These are phyloP conservation scores for Selene dorsalis DNA, from an alignment of 2,797 vertebrate species.

Conservation along the genomic window DNA sequence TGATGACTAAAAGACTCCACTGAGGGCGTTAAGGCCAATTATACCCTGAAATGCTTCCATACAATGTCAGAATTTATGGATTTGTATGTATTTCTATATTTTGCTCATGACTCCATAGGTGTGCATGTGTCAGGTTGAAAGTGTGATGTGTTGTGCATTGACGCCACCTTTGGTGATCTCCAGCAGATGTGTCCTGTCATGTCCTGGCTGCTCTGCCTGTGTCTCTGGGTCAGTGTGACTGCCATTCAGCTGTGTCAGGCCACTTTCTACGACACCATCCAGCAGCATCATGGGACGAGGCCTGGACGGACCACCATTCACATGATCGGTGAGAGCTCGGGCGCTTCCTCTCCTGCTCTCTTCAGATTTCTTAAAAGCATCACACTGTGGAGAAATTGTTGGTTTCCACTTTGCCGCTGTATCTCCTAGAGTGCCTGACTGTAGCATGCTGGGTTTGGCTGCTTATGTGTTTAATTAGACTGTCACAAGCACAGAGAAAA, in stretches of 20 bases:
- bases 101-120: slow-evolving; percentile 11
- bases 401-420: not conserved
- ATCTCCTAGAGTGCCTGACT: not conserved
- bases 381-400: not conserved
- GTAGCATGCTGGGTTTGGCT: slow-evolving; percentile 23
- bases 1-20: slow-evolving; percentile 64
- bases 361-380: not conserved
- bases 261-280: slow-evolving; percentile 95
- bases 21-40: slow-evolving; percentile 51
- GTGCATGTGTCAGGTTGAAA: slow-evolving; percentile 40
- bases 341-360: slow-evolving; percentile 1
- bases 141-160: slow-evolving; percentile 54
- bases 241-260: slow-evolving; percentile 95
- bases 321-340: slow-evolving; percentile 82
- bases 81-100: slow-evolving; percentile 21
- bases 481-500: slow-evolving; percentile 36
- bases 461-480: slow-evolving; percentile 43
- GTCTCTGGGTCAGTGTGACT: slow-evolving; percentile 96
- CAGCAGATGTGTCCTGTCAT: slow-evolving; percentile 92
- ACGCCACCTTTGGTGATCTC: slow-evolving; percentile 63
- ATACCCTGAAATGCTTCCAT: slow-evolving; percentile 11
- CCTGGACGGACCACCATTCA: slow-evolving; percentile 90
- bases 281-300: slow-evolving; percentile 93
- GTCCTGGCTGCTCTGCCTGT: slow-evolving; percentile 98
- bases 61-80: slow-evolving; percentile 27